Percentiles rank a stretch among this genome's conserved stretches.
Conservation (phyloP, 2,888 invertebrate genomes). For the Drosophila mulleri region DNA sequence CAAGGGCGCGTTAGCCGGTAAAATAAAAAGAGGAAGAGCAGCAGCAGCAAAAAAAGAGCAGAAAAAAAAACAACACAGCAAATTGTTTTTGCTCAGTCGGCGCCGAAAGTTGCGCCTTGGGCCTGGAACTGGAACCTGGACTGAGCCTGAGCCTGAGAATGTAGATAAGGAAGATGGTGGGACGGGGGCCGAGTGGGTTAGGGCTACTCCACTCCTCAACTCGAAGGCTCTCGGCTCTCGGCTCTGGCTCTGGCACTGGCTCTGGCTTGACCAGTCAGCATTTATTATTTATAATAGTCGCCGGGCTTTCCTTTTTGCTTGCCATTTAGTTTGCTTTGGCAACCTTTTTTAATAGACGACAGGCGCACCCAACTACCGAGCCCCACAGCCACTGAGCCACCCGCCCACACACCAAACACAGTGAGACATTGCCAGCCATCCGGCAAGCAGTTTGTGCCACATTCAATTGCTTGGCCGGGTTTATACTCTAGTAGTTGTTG, state of each 20-base stretch:
- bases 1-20: constrained; percentile 76
- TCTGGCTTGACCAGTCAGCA: constrained; percentile 78
- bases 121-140: constrained; percentile 14
- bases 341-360: constrained; percentile 79
- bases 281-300: constrained; percentile 81
- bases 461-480: constrained; percentile 70
- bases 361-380: constrained; percentile 28
- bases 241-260: constrained; percentile 48
- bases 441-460: constrained; percentile 70
- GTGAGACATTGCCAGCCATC: constrained; percentile 47
- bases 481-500: constrained; percentile 12
- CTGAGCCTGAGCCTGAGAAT: constrained; percentile 23
- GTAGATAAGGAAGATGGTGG: not conserved
- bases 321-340: constrained; percentile 63
- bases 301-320: constrained; percentile 68
- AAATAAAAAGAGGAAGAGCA: constrained; percentile 47
- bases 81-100: constrained; percentile 72
- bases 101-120: constrained; percentile 61
- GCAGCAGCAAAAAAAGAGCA: not conserved
- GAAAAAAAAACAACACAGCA: constrained; percentile 40
- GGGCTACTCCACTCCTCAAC: constrained; percentile 1
- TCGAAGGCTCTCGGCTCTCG: constrained; percentile 8
- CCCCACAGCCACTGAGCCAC: not conserved
- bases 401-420: constrained; percentile 23
- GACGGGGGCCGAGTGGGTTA: not conserved